These are phyloP conservation scores for Eulithis prunata DNA, from an alignment of 2,888 invertebrate genomes.

Conservation along the genomic window DNA sequence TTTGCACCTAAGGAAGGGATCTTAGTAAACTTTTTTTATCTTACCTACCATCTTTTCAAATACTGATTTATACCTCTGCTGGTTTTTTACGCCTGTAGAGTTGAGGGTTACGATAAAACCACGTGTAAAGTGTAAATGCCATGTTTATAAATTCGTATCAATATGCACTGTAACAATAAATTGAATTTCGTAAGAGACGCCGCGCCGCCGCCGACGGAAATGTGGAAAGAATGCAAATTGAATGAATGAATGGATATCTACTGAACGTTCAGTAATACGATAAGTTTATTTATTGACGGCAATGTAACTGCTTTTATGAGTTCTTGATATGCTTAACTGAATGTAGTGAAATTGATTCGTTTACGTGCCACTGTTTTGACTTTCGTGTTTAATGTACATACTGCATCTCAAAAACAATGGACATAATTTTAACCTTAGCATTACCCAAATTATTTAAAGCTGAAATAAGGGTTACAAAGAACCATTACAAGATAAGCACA, in stretches of 20 bases:
- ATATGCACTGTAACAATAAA: slow-evolving; percentile 38
- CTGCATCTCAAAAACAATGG: no score
- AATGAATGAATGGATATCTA: slow-evolving; percentile 29
- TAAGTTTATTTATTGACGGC: slow-evolving; percentile 17
- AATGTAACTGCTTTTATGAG: background rate
- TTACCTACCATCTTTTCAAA: no score
- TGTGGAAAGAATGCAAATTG: slow-evolving; percentile 44
- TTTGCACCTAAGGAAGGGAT: no score
- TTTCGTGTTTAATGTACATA: no score
- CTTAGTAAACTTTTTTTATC: no score
- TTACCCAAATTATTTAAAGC: no score
- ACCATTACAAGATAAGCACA: background rate
- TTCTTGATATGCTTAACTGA: no score
- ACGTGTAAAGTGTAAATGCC: background rate
- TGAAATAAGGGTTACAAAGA: background rate
- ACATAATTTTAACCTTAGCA: no score
- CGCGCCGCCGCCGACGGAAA: slow-evolving; percentile 33
- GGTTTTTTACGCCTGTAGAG: background rate
- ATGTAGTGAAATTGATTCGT: background rate
- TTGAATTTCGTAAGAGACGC: slow-evolving; percentile 35
- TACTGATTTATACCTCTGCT: no score
- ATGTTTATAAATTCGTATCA: slow-evolving; percentile 33
- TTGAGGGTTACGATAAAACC: background rate
- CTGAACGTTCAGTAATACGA: slow-evolving; percentile 22
- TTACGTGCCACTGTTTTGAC: background rate